A percentile compares a stretch with the other conserved stretches of the same genome.
phyloP scores from a whole-genome alignment of 2,888 invertebrate genomes.

The Dryobota labecula region DNA sequence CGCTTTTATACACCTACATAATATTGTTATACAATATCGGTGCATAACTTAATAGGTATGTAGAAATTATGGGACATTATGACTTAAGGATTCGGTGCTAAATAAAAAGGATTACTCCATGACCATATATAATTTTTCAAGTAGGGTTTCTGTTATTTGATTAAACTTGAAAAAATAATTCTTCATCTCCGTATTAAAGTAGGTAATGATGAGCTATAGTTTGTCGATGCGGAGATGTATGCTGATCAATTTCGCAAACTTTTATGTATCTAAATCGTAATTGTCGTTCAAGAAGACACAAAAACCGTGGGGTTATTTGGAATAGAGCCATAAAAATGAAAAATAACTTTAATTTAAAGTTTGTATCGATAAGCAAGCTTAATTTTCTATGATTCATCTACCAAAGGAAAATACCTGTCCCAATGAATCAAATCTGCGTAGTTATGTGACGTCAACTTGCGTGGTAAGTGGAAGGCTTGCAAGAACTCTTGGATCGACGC shows the following conservation, averaged over 20 bases:
- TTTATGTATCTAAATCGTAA: neutral
- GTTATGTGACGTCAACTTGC: constrained; percentile 77
- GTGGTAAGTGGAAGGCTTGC: constrained; percentile 67
- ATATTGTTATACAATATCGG: neutral
- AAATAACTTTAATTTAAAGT: constrained; percentile 8
- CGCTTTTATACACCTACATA: neutral
- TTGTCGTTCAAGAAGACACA: neutral
- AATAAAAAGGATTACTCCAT: neutral
- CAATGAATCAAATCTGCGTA: constrained; percentile 60
- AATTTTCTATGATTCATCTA: constrained; percentile 65
- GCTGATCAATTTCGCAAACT: neutral
- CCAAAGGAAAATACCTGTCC: constrained; percentile 63
- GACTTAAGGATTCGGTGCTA: neutral
- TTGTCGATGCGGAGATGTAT: neutral
- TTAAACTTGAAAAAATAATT: neutral
- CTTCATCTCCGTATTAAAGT: neutral
- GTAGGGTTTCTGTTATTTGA: neutral
- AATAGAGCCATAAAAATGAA: constrained; percentile 13
- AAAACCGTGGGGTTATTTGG: constrained; percentile 1
- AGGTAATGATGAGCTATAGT: neutral
- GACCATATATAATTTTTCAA: neutral
- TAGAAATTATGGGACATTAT: neutral
- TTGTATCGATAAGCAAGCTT: constrained; percentile 5
- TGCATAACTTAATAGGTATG: neutral
- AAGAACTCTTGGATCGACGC: constrained; percentile 72